Evolutionary conservation across 1,140 invertebrate genomes (phyloP).

Genomic region (Notospermus geniculatus): DNA sequence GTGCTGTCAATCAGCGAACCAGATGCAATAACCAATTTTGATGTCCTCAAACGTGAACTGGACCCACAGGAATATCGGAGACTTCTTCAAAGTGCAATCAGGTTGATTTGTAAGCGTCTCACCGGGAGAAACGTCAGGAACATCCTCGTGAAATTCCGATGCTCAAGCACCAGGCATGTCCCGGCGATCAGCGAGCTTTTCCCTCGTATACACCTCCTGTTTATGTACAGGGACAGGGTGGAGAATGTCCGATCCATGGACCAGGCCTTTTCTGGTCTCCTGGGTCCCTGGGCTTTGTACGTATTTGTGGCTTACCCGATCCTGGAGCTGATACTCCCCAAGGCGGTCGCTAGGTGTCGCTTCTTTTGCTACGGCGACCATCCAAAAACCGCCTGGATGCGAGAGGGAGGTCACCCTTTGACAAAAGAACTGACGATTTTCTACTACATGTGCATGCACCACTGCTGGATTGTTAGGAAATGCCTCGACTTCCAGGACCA

Average conservation of each 20-base stretch:
- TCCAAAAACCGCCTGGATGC: no score
- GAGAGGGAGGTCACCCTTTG: no score
- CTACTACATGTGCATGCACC: no score
- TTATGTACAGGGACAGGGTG: slow-evolving; percentile 46
- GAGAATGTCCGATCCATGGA: slow-evolving; percentile 27
- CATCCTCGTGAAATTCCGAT: slow-evolving; percentile 36
- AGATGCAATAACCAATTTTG: slow-evolving; percentile 38
- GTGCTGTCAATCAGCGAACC: slow-evolving; percentile 40
- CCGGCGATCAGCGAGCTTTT: slow-evolving; percentile 34
- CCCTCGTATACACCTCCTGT: slow-evolving; percentile 39
- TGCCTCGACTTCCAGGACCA: no score
- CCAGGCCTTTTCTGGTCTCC: not conserved
- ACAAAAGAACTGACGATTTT: no score
- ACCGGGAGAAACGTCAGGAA: slow-evolving; percentile 30
- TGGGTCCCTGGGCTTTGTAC: no score
- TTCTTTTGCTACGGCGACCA: no score
- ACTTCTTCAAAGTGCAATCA: slow-evolving; percentile 37
- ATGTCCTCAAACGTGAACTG: slow-evolving; percentile 31
- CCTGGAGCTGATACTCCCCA: no score
- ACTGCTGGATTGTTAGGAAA: no score
- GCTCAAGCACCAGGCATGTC: slow-evolving; percentile 34
- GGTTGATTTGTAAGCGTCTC: slow-evolving; percentile 47
- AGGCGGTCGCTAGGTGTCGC: no score
- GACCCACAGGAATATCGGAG: slow-evolving; percentile 40
- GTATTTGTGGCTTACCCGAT: no score